A percentile compares a stretch with the other conserved stretches of the same genome.
Conservation (phyloP, 2,888 invertebrate species). For the Macaria notata region DNA sequence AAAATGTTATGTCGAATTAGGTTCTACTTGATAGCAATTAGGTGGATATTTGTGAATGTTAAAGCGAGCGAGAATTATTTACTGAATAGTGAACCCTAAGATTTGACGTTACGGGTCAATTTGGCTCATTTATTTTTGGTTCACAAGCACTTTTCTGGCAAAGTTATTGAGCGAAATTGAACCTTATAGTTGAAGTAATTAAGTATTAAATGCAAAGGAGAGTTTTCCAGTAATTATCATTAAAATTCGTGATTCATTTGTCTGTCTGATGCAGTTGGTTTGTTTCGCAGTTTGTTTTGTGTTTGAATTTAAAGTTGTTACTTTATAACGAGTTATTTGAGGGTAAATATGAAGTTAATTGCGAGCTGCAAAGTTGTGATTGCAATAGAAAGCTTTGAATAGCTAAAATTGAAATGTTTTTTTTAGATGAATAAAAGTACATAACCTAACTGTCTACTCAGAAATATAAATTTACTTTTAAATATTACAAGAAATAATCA, state of each 20-base stretch:
- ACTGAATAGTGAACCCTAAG: conserved; percentile 7
- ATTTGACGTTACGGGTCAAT: conserved; percentile 9
- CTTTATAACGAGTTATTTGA: conserved; percentile 2
- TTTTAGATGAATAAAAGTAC: no score
- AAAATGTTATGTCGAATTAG: conserved; percentile 2
- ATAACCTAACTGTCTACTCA: no score
- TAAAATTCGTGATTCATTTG: conserved; percentile 33
- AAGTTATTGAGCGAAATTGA: background rate
- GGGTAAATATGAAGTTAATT: conserved; percentile 3
- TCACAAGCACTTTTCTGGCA: background rate
- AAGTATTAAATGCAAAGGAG: conserved; percentile 1
- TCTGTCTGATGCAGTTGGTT: conserved; percentile 29
- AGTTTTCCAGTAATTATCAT: conserved; percentile 24
- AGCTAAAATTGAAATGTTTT: no score
- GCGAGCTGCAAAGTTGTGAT: no score
- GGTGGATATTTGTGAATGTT: conserved; percentile 7
- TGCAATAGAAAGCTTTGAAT: no score
- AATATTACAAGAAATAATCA: no score
- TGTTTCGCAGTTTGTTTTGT: conserved; percentile 19
- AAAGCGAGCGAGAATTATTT: background rate
- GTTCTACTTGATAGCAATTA: conserved; percentile 10
- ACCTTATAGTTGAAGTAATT: conserved; percentile 2
- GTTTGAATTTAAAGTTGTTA: conserved; percentile 19
- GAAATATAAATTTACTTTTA: no score
- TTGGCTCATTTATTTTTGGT: conserved; percentile 2